These are phyloP conservation scores for Apteryx owenii DNA, from an alignment of 2,113 vertebrate genomes.

Conservation along the genomic window DNA sequence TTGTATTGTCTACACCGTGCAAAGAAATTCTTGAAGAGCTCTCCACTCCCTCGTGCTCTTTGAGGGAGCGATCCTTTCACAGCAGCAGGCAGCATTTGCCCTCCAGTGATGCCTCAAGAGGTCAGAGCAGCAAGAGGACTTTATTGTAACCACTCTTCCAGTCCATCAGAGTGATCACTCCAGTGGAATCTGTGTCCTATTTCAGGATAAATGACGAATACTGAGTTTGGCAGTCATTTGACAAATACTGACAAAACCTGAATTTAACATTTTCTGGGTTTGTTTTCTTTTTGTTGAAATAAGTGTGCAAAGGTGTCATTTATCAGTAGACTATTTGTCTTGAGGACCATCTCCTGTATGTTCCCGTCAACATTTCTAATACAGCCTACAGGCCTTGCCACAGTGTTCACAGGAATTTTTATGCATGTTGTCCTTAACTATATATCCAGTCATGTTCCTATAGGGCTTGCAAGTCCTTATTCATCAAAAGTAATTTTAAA, in stretches of 20 bases:
- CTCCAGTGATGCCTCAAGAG: background rate
- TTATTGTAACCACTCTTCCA: background rate
- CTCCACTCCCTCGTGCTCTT: background rate
- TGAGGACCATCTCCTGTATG: background rate
- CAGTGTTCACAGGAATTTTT: background rate
- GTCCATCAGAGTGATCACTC: background rate
- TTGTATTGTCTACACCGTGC: background rate
- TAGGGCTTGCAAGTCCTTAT: background rate
- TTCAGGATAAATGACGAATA: background rate
- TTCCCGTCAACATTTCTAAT: background rate
- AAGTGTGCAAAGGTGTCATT: background rate
- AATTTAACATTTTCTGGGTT: background rate
- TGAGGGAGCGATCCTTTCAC: background rate
- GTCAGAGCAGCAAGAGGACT: background rate
- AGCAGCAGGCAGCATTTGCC: background rate
- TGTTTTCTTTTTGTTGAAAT: background rate
- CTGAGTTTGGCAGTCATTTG: background rate
- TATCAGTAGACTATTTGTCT: background rate
- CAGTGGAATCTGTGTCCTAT: background rate
- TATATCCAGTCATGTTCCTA: background rate
- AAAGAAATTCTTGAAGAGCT: background rate
- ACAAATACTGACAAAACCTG: background rate
- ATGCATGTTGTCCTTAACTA: fast-evolving
- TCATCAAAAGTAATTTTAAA: background rate
- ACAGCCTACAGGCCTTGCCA: background rate